Percentiles rank a stretch among this genome's conserved stretches.
Evolutionary conservation across 2,113 vertebrate genomes (phyloP).

Genomic region (Nerophis lumbriciformis): DNA sequence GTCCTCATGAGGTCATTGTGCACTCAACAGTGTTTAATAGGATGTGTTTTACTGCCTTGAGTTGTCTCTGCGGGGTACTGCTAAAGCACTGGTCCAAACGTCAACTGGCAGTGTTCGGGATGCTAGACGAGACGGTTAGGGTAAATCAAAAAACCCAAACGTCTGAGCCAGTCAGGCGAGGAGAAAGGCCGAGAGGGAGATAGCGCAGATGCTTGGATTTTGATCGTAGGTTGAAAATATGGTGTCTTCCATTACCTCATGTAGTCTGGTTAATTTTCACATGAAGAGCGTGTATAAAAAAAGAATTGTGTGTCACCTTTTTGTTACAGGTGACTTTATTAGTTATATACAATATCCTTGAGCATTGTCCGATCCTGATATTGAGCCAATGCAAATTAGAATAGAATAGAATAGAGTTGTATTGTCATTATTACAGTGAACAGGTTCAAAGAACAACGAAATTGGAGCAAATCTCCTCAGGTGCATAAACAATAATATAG

Average conservation of each 20-base stretch:
- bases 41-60: slow-evolving; percentile 58
- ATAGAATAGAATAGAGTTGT: too few relatives aligned
- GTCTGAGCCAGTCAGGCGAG: slow-evolving; percentile 39
- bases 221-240: not conserved
- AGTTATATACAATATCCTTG: too few relatives aligned
- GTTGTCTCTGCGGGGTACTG: slow-evolving; percentile 55
- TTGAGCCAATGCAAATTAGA: too few relatives aligned
- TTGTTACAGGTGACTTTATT: too few relatives aligned
- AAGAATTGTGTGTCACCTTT: too few relatives aligned
- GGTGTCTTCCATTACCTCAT: not conserved
- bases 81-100: slow-evolving; percentile 63
- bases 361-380: too few relatives aligned
- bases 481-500: too few relatives aligned
- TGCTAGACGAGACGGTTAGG: slow-evolving; percentile 50
- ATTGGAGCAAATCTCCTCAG: too few relatives aligned
- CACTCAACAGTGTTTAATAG: slow-evolving; percentile 64
- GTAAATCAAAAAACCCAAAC: slow-evolving; percentile 43
- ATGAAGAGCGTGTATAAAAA: too few relatives aligned
- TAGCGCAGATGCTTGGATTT: slow-evolving; percentile 10
- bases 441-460: too few relatives aligned
- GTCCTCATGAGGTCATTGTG: slow-evolving; percentile 60
- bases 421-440: too few relatives aligned
- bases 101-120: slow-evolving; percentile 63
- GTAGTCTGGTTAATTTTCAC: not conserved
- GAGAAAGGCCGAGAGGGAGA: slow-evolving; percentile 21